phyloP scores from a whole-genome alignment of 2,113 vertebrate species.

The Oreocharis arfaki region DNA sequence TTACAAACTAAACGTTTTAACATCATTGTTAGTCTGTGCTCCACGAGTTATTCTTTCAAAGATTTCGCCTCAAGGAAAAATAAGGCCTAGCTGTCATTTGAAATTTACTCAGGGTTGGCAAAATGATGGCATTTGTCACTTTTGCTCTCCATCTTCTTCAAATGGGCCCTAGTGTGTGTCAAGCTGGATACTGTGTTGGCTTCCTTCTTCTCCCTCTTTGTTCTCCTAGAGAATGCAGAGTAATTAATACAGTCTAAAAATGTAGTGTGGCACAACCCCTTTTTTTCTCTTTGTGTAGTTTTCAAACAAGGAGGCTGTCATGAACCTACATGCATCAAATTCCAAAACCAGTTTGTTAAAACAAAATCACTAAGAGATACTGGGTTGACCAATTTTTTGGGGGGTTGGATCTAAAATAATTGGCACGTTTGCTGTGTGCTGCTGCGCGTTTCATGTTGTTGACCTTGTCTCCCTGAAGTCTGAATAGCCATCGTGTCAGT shows the following conservation, averaged over 20 bases:
- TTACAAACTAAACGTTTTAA: background rate
- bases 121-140: slow-evolving; percentile 55
- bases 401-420: background rate
- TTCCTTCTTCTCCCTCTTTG: slow-evolving; percentile 5
- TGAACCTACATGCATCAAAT: background rate
- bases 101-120: slow-evolving; percentile 30
- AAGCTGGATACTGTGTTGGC: background rate
- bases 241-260: slow-evolving; percentile 24
- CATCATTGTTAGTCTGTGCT: background rate
- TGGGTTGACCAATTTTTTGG: background rate
- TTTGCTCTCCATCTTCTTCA: slow-evolving; percentile 19
- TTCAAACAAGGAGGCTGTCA: background rate
- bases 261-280: background rate
- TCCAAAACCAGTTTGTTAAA: background rate
- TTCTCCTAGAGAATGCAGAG: background rate
- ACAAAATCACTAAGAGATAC: background rate
- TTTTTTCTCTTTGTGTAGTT: background rate
- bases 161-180: background rate
- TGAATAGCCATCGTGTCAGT: background rate
- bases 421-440: background rate
- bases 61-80: background rate
- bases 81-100: slow-evolving; percentile 25
- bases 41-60: background rate
- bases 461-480: background rate
- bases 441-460: rapidly evolving